Evolutionary conservation across 2,888 invertebrate species (phyloP), one percentile per base, ranked within the genome.

Genomic region (Eristalinus aeneus): DNA sequence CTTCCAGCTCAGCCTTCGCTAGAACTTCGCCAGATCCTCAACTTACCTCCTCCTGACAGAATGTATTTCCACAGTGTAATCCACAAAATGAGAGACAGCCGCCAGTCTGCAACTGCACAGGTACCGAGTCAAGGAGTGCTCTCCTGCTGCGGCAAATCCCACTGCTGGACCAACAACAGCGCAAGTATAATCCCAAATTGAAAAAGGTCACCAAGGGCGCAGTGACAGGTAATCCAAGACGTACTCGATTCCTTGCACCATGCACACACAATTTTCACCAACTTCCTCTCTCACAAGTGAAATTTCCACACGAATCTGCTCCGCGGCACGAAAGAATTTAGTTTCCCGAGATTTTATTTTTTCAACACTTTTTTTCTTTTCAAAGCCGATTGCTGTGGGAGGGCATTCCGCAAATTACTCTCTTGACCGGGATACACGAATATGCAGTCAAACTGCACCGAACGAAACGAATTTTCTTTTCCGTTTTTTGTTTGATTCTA

Each of bases 121-220:
- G 83, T 84, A 79, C 69, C 74, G 31, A 36, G 27, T n/a, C 39
- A 39, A 11, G 53, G 58, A 58, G 46, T 46, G 63, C 73, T 65
- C 67, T 46, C 61, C 22, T 36, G 3, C 31, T 60, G 36, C 64
- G 60, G 32, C 69, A 77, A 71, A 84, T 84, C 84, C 84, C 80
- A 84, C 68, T 78, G 63, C 36, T 54, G 58, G 46, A 56, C 73
- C 82, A 74, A 71, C 75, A 80, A 74, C 71, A 71, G 80, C 34
- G 58, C 22, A 46, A 31, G 71, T 65, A 71, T 76, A 83, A 83
- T 83, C 73, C 83, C 79, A 84, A 58, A 72, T 64, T 58, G 54
- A 69, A 72, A 63, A 54, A 78, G 64, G 63, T 16, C 22, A 63
- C 27, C 16, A 34, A 68, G 68, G 76, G 36, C 64, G 61, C 76